Base-by-base conservation (phyloP, 2,888 invertebrate genomes). In the Hecatera dysodea region DNA sequence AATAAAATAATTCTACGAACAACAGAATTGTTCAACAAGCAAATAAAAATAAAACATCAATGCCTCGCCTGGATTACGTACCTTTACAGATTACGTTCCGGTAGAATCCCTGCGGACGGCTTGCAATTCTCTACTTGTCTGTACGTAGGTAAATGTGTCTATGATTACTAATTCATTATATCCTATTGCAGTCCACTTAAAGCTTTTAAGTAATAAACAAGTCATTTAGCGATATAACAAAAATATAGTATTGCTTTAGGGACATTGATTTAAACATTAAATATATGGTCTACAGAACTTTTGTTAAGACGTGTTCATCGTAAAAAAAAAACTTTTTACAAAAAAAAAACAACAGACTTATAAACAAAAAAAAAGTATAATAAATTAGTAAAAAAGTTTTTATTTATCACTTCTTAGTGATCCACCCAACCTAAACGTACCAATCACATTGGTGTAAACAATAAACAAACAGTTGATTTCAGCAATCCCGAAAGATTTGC, bases 111-210 rank as follows among this genome's bases (percentile, higher is more conserved):
- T 1, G 50, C 8, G 72, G 78, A 71, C 46, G 46, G 15, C 53
- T 42, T 50, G 55, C 78, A 67, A 78, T 57, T 48, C 60, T 56
- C 63, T 46, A 65, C 52, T 36, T 50, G 61, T 44, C 36, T 53
- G 52, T 64, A 44, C 22, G 29, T 22, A 27, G 0, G 56, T 81
- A 78, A 77, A 67, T 72, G 56, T 64, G 48, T 12, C 48, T n/a
- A n/a, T n/a, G n/a, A 77, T 78, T 67, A 78, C 44, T 59, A 60
- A 78, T 81, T 67, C 64, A 81, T 50, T 27, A 24, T 46, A 80
- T 55, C 62, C 57, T 62, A 63, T 60, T 66, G 53, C 59, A 60
- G 8, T 64, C 29, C 42, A 60, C 39, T 77, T 70, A 22, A 44
- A 57, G 46, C 61, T 55, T 69, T 57, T 44, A 48, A 17, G 2